Percentiles rank a stretch among this genome's conserved stretches.
phyloP scores from a whole-genome alignment of 2,888 invertebrate genomes.

The Aphodius sticticus region DNA sequence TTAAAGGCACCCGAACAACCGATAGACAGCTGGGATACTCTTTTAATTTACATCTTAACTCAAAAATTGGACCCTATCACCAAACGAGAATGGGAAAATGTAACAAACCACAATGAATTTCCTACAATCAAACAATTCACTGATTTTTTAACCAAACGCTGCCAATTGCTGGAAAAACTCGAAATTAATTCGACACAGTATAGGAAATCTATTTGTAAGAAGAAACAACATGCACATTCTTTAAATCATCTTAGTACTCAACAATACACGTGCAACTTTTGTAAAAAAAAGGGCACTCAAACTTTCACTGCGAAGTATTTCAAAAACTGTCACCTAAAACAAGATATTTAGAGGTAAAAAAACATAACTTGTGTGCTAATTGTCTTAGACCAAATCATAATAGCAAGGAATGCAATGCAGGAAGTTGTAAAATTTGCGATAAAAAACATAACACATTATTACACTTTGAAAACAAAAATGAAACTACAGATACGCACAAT shows the following conservation, averaged over 20 bases:
- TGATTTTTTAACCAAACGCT: not conserved
- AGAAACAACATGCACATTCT: not conserved
- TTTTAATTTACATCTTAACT: constrained; percentile 5
- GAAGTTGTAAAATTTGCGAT: not conserved
- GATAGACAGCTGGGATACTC: constrained; percentile 7
- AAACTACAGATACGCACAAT: not conserved
- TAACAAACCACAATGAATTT: not conserved
- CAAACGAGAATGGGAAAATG: constrained; percentile 15
- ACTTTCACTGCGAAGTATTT: not conserved
- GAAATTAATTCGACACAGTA: not conserved
- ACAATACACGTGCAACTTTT: not conserved
- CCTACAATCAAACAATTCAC: constrained; percentile 8
- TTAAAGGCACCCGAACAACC: constrained; percentile 26
- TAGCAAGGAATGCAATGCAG: not conserved
- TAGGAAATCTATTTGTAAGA: not conserved
- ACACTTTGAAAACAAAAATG: not conserved
- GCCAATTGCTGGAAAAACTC: constrained; percentile 11
- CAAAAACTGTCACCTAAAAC: not conserved
- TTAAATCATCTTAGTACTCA: not conserved
- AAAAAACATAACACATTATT: constrained; percentile 17
- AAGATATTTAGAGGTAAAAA: too few species aligned
- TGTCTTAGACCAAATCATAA: constrained; percentile 5
- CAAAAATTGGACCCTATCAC: not conserved
- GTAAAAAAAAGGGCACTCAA: not conserved
- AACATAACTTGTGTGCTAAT: not conserved